These are phyloP conservation scores for Otolemur garnettii DNA, from an alignment of 2,113 vertebrate species.

Conservation along the genomic window DNA sequence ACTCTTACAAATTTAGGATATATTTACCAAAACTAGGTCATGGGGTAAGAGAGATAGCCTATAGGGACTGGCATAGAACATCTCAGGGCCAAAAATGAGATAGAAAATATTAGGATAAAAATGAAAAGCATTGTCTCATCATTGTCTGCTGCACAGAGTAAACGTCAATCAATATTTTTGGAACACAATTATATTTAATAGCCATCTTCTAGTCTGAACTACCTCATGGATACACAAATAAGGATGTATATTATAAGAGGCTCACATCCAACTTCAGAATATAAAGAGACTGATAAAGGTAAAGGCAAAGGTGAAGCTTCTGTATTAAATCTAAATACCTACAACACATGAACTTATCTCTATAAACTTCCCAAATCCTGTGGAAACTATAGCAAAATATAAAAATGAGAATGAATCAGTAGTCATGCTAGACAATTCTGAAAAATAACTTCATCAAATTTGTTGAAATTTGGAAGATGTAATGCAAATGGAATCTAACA, in stretches of 20 bases:
- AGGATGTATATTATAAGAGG: background rate
- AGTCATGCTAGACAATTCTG: background rate
- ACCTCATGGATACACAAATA: background rate
- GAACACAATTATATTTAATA: conserved; percentile 15
- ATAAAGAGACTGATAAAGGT: background rate
- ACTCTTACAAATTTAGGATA: conserved; percentile 10
- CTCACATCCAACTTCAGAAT: background rate
- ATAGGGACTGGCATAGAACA: background rate
- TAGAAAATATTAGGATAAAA: background rate
- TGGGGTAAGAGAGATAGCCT: background rate
- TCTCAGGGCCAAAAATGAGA: background rate
- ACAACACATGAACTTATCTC: background rate
- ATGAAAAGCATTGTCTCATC: background rate
- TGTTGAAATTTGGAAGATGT: background rate
- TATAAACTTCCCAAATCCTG: background rate
- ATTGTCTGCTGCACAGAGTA: background rate
- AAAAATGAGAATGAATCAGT: conserved; percentile 43
- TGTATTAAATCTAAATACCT: background rate
- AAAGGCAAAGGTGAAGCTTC: background rate
- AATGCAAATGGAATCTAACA: background rate
- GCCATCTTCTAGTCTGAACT: background rate
- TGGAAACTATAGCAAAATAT: conserved; percentile 2
- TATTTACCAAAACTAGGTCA: background rate
- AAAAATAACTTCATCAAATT: conserved; percentile 8
- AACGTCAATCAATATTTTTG: conserved; percentile 35